A percentile compares a stretch with the other conserved stretches of the same genome.
These are phyloP conservation scores for Trichopria drosophilae DNA, from an alignment of 2,888 invertebrate genomes.

Conservation along the genomic window DNA sequence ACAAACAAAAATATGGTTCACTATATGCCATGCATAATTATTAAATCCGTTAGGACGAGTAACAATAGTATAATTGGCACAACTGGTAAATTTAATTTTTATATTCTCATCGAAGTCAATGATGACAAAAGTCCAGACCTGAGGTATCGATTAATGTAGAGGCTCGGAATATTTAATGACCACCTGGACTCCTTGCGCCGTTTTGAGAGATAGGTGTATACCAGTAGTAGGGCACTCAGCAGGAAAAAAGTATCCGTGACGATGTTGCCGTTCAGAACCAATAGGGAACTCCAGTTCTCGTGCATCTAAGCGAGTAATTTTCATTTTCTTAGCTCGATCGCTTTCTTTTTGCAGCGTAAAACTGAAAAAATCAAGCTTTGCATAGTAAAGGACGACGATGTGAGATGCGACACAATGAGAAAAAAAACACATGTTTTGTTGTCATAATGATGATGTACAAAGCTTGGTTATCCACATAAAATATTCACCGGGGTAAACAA, in stretches of 20 bases:
- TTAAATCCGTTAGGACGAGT: background rate
- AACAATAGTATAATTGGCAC: too few species aligned
- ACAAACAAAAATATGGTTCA: conserved; percentile 35
- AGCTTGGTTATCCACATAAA: too few species aligned
- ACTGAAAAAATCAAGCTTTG: too few species aligned
- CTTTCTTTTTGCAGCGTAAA: too few species aligned
- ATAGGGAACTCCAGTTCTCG: conserved; percentile 43
- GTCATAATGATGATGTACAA: too few species aligned
- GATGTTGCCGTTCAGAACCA: conserved; percentile 53
- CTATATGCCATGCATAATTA: background rate
- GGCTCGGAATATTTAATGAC: conserved; percentile 62
- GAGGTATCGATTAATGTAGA: conserved; percentile 71
- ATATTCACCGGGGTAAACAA: too few species aligned
- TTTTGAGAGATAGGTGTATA: conserved; percentile 42
- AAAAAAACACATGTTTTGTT: background rate
- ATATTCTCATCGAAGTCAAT: background rate
- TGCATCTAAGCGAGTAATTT: too few species aligned
- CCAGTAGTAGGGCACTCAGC: conserved; percentile 49
- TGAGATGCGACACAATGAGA: background rate
- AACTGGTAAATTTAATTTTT: background rate
- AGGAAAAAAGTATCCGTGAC: conserved; percentile 54
- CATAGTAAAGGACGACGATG: too few species aligned
- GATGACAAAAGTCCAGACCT: conserved; percentile 58
- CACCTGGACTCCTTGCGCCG: conserved; percentile 34
- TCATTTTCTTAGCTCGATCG: background rate